These are phyloP conservation scores for Lepas anatifera DNA, from an alignment of 2,888 invertebrate species.

Conservation along the genomic window DNA sequence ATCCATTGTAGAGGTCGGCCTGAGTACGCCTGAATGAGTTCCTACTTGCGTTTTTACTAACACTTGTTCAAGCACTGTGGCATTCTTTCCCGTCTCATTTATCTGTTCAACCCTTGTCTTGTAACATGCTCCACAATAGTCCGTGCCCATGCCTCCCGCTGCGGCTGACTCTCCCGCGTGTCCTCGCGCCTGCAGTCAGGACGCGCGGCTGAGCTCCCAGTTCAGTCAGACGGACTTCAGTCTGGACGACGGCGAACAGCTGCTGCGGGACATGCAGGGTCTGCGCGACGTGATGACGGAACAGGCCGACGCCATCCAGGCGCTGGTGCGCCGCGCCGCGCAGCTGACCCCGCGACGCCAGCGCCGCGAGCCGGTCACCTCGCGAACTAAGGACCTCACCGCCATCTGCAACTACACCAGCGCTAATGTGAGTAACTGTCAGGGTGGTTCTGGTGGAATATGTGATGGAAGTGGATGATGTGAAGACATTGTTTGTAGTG, in stretches of 20 bases:
- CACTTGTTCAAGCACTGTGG: no score
- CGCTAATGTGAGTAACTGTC: slow-evolving; percentile 44
- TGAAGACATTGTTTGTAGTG: no score
- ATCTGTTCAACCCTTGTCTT: no score
- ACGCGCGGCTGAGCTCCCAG: slow-evolving; percentile 82
- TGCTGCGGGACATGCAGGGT: slow-evolving; percentile 88
- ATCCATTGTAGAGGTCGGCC: no score
- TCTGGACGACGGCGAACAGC: slow-evolving; percentile 83
- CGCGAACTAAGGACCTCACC: slow-evolving; percentile 57
- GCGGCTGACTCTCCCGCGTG: no score
- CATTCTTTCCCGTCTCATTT: no score
- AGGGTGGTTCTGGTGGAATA: no score
- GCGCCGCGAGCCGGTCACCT: slow-evolving; percentile 69
- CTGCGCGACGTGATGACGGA: slow-evolving; percentile 79
- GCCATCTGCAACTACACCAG: slow-evolving; percentile 93
- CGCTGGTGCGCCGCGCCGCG: slow-evolving; percentile 57
- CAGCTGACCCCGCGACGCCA: slow-evolving; percentile 81
- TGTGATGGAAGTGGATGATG: no score
- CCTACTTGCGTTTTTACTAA: no score
- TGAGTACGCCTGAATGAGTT: no score
- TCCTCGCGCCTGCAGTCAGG: slow-evolving; percentile 31
- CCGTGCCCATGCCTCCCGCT: no score
- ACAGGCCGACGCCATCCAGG: slow-evolving; percentile 73
- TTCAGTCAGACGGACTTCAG: slow-evolving; percentile 91
- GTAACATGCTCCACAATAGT: no score